A percentile compares a stretch with the other conserved stretches of the same genome.
Evolutionary conservation across 23 tunicate species (phyloP).

Genomic region (Halocynthia aurantium): DNA sequence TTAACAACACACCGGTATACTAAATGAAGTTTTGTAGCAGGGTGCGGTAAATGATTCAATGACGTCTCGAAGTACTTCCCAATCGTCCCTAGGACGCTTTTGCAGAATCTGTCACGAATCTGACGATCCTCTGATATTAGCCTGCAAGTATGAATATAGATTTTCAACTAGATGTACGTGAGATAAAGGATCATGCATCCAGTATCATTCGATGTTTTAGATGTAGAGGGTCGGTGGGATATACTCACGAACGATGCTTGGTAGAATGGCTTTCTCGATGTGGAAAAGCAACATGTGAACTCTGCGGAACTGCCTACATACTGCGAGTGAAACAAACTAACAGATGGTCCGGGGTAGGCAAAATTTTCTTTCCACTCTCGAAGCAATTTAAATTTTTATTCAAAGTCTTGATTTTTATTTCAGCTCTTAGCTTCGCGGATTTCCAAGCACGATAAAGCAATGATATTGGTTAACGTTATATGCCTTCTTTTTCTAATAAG

Average conservation of each 20-base stretch:
- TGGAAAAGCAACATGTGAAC: constrained; percentile 44
- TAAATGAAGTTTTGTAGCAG: too few relatives aligned
- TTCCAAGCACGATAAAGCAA: constrained; percentile 40
- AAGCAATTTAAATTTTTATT: not conserved
- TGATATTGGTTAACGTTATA: constrained; percentile 25
- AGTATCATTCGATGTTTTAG: not conserved
- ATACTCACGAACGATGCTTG: constrained; percentile 27
- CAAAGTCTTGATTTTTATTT: not conserved
- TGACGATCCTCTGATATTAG: constrained; percentile 7
- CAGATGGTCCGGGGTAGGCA: constrained; percentile 5
- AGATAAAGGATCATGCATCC: not conserved
- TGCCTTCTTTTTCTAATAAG: constrained; percentile 24
- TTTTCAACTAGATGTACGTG: not conserved
- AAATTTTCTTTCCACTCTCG: not conserved
- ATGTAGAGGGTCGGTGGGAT: constrained; percentile 50
- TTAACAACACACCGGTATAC: too few relatives aligned
- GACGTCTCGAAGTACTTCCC: constrained; percentile 3
- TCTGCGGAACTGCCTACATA: constrained; percentile 26
- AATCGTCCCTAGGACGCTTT: constrained; percentile 8
- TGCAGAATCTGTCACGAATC: constrained; percentile 20
- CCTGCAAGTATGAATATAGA: constrained; percentile 7
- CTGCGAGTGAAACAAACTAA: constrained; percentile 21
- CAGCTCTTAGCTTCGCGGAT: constrained; percentile 4
- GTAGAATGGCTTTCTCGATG: constrained; percentile 38
- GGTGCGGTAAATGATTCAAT: not conserved